Conservation (phyloP, 2,888 invertebrate species). For the Sceliomorpha sp. region DNA sequence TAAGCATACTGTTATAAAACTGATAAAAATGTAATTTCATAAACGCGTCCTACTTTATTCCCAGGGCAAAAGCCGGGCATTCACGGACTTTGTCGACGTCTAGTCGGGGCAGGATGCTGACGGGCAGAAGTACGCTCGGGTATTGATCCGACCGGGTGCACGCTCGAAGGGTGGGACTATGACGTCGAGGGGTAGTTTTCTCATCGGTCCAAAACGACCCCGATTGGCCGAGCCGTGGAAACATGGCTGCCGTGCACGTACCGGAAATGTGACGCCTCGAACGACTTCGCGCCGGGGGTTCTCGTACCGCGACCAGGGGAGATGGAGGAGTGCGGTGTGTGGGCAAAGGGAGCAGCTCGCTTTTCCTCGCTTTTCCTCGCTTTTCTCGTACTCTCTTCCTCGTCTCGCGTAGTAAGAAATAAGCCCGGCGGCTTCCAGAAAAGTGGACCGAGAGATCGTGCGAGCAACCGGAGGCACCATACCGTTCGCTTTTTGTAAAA, state of each 20-base stretch:
- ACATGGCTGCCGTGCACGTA: slow-evolving; percentile 75
- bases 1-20: slow-evolving; percentile 43
- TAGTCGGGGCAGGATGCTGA: slow-evolving; percentile 45
- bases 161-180: slow-evolving; percentile 68
- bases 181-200: slow-evolving; percentile 70
- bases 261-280: slow-evolving; percentile 75
- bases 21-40: slow-evolving; percentile 46
- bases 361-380: slow-evolving; percentile 54
- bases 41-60: slow-evolving; percentile 48
- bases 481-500: slow-evolving; percentile 75
- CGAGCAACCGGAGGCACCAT: slow-evolving; percentile 47
- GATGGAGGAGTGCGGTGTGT: slow-evolving; percentile 19
- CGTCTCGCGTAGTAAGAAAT: slow-evolving; percentile 57
- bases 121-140: slow-evolving; percentile 62
- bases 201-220: slow-evolving; percentile 39
- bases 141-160: slow-evolving; percentile 74
- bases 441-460: slow-evolving; percentile 45
- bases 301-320: slow-evolving; percentile 26
- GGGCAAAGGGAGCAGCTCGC: slow-evolving; percentile 35
- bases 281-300: slow-evolving; percentile 54
- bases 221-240: slow-evolving; percentile 70
- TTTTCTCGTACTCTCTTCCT: slow-evolving; percentile 42
- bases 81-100: slow-evolving; percentile 33
- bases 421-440: slow-evolving; percentile 61
- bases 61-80: slow-evolving; percentile 41